phyloP scores from a whole-genome alignment of 2,113 vertebrate species.

The Delphinus delphis region DNA sequence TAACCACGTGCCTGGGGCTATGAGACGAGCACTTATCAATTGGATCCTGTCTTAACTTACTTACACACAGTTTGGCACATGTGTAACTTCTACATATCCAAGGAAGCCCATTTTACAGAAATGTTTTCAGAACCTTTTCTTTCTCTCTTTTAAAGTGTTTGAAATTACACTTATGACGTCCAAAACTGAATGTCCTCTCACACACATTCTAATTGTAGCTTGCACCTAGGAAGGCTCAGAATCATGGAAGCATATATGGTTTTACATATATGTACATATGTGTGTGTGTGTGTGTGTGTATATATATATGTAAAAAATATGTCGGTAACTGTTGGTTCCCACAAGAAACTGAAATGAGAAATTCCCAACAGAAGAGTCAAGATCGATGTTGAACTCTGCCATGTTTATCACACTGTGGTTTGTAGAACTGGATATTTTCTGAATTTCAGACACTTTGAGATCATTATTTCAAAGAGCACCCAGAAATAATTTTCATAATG shows the following conservation, averaged over 20 bases:
- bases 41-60: neutral
- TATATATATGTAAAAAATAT: neutral
- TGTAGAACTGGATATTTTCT: neutral
- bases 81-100: neutral
- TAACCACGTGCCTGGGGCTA: neutral
- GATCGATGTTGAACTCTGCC: neutral
- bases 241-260: neutral
- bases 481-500: neutral
- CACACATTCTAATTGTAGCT: constrained; percentile 1
- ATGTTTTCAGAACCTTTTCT: neutral
- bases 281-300: too few relatives aligned
- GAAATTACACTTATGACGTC: neutral
- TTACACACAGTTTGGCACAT: neutral
- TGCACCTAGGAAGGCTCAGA: neutral
- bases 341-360: neutral
- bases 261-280: neutral
- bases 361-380: neutral
- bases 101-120: neutral
- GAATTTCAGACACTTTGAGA: neutral
- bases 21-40: neutral
- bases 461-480: neutral
- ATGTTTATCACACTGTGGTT: neutral
- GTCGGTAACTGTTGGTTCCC: neutral
- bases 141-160: neutral
- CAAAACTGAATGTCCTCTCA: neutral